phyloP scores from a whole-genome alignment of 2,797 vertebrate genomes.

The Geotrypetes seraphini region DNA sequence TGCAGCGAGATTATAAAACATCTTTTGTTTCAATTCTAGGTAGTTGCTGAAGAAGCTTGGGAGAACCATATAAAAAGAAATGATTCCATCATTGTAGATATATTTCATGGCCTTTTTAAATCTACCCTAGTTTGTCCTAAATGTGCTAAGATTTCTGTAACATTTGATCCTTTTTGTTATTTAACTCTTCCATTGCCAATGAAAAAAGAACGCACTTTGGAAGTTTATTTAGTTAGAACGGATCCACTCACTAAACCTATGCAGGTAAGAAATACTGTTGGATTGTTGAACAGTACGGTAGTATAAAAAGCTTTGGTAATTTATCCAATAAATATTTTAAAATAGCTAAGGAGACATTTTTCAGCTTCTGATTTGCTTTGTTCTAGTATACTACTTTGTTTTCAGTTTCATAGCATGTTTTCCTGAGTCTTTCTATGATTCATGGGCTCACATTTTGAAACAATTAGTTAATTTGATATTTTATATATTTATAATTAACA shows the following conservation, averaged over 20 bases:
- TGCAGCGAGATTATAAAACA: slow-evolving; percentile 6
- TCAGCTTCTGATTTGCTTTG: no score
- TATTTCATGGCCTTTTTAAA: slow-evolving; percentile 98
- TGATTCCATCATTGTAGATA: slow-evolving; percentile 97
- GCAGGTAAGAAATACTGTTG: slow-evolving; percentile 59
- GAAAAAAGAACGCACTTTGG: slow-evolving; percentile 92
- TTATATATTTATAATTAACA: no score
- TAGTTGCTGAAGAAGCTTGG: slow-evolving; percentile 96
- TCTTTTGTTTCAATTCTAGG: slow-evolving; percentile 49
- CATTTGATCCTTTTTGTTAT: slow-evolving; percentile 97
- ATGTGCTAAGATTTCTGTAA: slow-evolving; percentile 92
- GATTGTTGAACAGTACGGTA: not conserved
- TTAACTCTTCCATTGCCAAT: slow-evolving; percentile 93
- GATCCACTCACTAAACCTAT: slow-evolving; percentile 87
- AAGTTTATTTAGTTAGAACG: slow-evolving; percentile 86
- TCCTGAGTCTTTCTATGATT: no score
- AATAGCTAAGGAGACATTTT: no score
- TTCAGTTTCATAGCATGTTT: no score
- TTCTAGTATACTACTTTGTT: no score
- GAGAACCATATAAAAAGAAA: slow-evolving; percentile 95
- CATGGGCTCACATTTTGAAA: no score
- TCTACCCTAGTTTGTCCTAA: slow-evolving; percentile 93
- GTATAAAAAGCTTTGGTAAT: not conserved
- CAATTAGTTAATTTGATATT: no score
- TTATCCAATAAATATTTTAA: not conserved